phyloP scores from a whole-genome alignment of 2,888 invertebrate species.

The Ypsolopha scabrella region DNA sequence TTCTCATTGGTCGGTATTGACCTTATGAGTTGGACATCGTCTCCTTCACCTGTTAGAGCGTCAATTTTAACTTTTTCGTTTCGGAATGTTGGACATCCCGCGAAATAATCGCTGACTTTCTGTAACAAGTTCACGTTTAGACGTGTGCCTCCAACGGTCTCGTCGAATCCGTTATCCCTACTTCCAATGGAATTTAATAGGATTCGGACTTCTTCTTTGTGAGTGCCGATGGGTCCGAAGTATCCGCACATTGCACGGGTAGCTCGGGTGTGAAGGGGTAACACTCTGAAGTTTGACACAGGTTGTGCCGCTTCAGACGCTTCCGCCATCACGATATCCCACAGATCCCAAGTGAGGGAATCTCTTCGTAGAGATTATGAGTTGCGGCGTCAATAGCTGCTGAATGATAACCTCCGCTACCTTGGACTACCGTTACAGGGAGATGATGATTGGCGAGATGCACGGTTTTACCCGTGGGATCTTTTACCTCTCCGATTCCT shows the following conservation, averaged over 20 bases:
- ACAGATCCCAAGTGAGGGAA: constrained; percentile 7
- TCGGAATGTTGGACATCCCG: constrained; percentile 8
- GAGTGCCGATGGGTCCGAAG: constrained; percentile 3
- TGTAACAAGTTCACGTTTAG: background rate
- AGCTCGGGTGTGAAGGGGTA: constrained; percentile 7
- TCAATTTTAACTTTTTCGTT: constrained; percentile 9
- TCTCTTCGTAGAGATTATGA: constrained; percentile 8
- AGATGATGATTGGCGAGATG: background rate
- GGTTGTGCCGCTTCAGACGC: constrained; percentile 17
- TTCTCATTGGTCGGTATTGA: constrained; percentile 3
- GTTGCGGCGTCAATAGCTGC: constrained; percentile 16
- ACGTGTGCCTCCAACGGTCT: background rate
- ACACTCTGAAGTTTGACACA: constrained; percentile 18
- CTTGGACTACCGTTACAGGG: background rate
- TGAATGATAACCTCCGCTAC: constrained; percentile 2
- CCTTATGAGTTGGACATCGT: constrained; percentile 4
- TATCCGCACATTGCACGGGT: background rate
- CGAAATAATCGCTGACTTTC: constrained; percentile 8
- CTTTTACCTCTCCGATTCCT: constrained; percentile 15
- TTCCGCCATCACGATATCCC: constrained; percentile 26
- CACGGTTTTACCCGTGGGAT: constrained; percentile 7
- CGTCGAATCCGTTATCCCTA: constrained; percentile 1
- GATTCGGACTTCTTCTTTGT: constrained; percentile 3
- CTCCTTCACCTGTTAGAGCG: constrained; percentile 9
- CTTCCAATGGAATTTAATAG: background rate